phyloP scores from a whole-genome alignment of 2,113 vertebrate species.

The Cyprichromis sp. region DNA sequence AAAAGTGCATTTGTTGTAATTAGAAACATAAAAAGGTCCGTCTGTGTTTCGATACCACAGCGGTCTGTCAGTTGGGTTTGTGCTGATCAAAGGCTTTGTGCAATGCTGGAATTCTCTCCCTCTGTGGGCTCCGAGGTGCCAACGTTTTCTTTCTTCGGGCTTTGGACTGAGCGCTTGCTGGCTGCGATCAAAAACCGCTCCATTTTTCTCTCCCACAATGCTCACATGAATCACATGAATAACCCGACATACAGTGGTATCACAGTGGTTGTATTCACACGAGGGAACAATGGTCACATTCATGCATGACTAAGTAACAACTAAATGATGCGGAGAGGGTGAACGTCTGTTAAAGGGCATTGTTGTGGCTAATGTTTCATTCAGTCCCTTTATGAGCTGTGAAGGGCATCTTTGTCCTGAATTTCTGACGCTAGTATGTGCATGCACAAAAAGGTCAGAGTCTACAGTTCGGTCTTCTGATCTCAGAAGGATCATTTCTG shows the following conservation, averaged over 20 bases:
- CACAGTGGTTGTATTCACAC: neutral
- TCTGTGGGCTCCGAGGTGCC: neutral
- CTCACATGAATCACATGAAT: neutral
- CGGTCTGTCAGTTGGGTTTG: neutral
- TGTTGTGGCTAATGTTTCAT: neutral
- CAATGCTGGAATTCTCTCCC: neutral
- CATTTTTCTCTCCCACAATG: neutral
- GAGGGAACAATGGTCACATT: slow-evolving; percentile 1
- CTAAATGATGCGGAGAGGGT: neutral
- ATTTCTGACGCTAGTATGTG: neutral
- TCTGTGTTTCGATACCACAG: neutral
- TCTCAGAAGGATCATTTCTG: neutral
- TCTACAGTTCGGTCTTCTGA: neutral
- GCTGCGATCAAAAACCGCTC: neutral
- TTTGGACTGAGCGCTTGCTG: neutral
- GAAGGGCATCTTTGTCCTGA: slow-evolving; percentile 2
- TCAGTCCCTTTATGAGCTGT: neutral
- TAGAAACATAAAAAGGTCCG: neutral
- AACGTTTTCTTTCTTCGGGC: neutral
- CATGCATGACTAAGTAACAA: neutral
- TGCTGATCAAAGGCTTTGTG: neutral
- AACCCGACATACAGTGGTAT: neutral
- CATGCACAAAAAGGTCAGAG: neutral
- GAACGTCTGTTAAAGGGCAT: neutral
- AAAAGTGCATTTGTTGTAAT: neutral